Base-by-base conservation (phyloP, 1,140 invertebrate species). In the Ceratoteleas bidentatus region DNA sequence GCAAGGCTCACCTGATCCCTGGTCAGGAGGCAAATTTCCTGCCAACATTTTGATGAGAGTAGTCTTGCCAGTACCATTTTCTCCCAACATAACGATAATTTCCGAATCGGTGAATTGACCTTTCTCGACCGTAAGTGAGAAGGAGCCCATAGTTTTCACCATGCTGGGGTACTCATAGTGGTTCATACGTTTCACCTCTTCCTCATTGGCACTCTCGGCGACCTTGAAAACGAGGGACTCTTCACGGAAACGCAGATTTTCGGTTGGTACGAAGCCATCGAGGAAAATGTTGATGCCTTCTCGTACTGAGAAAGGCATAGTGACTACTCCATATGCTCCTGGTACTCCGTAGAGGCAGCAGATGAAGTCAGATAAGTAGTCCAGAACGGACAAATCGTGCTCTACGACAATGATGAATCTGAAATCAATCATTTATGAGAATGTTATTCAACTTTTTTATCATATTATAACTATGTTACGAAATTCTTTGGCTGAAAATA, bases 251-350 rank as follows among this genome's bases (percentile, higher is more conserved):
- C 99, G 94, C 90, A 99, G 94, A 93, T 99, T 99, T 93, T 99
- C 99, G 13, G 99, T 99, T 47, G 98, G 98, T 4, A 99, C 98
- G 93, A 99, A 99, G 47, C 99, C 99, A 92, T 99, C 99, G 76
- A 99, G 93, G 92, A 99, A 99, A 87, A 99, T 99, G 90, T 99
- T 99, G 87, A 99, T 99, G 87, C 97, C 98, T 97, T 99, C 99
- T 84, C 99, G 94, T 36, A 99, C 99, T 32, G 98, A 99, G 92
- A 99, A 99, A 75, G 99, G 99, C 96, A 99, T 98, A 92, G 99
- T 99, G 54, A 99, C 99, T 53, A 99, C 99, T 80, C 99, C 99
- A 92, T 99, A 99, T 68, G 97, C 98, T 85, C 99, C 98, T 84
- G 99, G 98, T 54, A 99, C 96, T 65, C 99, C 99, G 92, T 99